Evolutionary conservation across 2,797 vertebrate genomes (phyloP), one percentile per base, ranked within the genome.

Genomic region (Rallus crepitans): DNA sequence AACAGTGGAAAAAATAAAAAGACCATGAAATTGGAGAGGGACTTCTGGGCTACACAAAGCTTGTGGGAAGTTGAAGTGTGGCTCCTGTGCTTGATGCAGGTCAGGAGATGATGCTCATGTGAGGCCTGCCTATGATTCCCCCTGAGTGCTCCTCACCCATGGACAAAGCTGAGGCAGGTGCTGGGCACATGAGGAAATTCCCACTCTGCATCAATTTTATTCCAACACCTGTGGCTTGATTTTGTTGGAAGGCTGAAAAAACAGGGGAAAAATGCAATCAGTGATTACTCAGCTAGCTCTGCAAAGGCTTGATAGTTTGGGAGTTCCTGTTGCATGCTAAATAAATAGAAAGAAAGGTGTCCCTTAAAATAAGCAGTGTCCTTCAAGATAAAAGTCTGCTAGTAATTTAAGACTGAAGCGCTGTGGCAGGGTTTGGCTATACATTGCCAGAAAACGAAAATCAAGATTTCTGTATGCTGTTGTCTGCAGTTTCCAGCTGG

Each of bases 81-180:
- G 31, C 31, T 76, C 12, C 33, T 11, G 20, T 76, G 45, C 27
- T 60, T 20, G 30, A 47, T 25, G 8, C 9, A 47, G 31, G 21
- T 33, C 40, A 77, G 42, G 40, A 45, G 20, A n/a, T 1, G 6
- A 42, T 18, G 42, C n/a, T 79, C 7, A 10, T 30, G 13, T 40
- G 56, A 87, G 42, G 21, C 39, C 18, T 82, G 31, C 15, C 48
- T 77, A 25, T 42, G 35, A 61, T 45, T 45, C 17, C 42, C 17
- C 6, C 12, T 24, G 24, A 15, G 55, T 47, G 12, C 6, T 61
- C 15, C 17, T 57, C 16, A 53, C 13, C 11, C 12, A 6, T 31
- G 30, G 45, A 57, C 3, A 0, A 1, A 63, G 24, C n/a, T 63
- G 53, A 78, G 28, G 35, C 35, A 52, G 1, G 1, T 68, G 18